Percentiles rank a stretch among this genome's conserved stretches.
These are phyloP conservation scores for Pseudorhombus dupliciocellatus DNA, from an alignment of 2,113 vertebrate species.

Conservation along the genomic window DNA sequence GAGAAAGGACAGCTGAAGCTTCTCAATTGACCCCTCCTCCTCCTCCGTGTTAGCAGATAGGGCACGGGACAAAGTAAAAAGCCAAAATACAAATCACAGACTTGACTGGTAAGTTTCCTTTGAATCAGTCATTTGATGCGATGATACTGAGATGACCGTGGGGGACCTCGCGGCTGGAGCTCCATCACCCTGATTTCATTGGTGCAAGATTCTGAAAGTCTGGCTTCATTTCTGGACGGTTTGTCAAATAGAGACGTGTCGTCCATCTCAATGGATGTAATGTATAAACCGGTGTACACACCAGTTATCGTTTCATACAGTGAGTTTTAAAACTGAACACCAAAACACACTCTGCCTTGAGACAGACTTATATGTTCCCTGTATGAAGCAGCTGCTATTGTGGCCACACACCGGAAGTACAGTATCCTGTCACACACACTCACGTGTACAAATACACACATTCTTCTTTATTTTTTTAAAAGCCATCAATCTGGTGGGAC, in stretches of 20 bases:
- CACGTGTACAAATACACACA: background rate
- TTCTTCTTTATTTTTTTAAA: conserved; percentile 41
- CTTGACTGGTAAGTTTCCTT: background rate
- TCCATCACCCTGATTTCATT: too few species aligned
- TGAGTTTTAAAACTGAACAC: too few species aligned
- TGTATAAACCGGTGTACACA: too few species aligned
- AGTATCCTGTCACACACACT: background rate
- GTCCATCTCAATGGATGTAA: too few species aligned
- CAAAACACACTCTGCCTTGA: conserved; percentile 26
- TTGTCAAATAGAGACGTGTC: too few species aligned
- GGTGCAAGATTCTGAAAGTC: too few species aligned
- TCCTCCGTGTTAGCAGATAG: background rate
- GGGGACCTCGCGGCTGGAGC: too few species aligned
- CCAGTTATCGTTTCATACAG: too few species aligned
- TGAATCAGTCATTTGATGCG: background rate
- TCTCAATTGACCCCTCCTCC: too few species aligned
- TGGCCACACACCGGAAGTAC: conserved; percentile 3
- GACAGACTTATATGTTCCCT: conserved; percentile 18
- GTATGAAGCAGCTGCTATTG: background rate
- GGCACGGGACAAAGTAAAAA: background rate
- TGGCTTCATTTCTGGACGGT: too few species aligned
- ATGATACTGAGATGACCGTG: too few species aligned
- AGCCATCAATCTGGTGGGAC: conserved; percentile 21
- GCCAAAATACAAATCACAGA: background rate
- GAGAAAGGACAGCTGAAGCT: too few species aligned